Percentiles rank a stretch among this genome's conserved stretches.
Conservation (phyloP, 2,797 vertebrate species). For the Spinus pinus region DNA sequence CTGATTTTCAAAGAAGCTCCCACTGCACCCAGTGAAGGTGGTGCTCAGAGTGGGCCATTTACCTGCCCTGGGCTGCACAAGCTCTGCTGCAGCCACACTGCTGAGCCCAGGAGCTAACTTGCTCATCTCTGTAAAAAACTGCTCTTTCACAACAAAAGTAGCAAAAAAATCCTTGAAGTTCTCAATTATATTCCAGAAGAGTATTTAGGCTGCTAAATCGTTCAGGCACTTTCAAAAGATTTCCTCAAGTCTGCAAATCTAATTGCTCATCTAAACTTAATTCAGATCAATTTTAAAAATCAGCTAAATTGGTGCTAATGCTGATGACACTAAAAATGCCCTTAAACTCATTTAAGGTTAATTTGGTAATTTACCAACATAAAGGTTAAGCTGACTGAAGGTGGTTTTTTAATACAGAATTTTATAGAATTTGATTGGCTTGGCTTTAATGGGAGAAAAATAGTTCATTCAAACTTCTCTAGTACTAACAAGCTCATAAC, state of each 20-base stretch:
- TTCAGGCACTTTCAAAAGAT: not conserved
- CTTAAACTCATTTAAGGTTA: not conserved
- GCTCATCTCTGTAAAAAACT: not conserved
- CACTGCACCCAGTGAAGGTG: not conserved
- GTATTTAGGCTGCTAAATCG: not conserved
- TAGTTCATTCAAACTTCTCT: not conserved
- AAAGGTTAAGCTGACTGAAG: not conserved
- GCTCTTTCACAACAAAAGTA: not conserved
- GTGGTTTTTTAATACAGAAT: not conserved
- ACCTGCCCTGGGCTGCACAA: not conserved
- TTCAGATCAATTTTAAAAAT: constrained; percentile 8
- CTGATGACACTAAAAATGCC: not conserved
- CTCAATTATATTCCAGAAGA: not conserved
- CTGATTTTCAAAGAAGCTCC: not conserved
- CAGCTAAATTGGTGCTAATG: not conserved
- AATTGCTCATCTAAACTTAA: not conserved
- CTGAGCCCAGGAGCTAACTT: not conserved
- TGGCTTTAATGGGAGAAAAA: not conserved
- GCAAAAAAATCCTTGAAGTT: not conserved
- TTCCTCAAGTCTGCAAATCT: not conserved
- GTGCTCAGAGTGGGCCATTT: not conserved
- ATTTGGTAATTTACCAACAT: constrained; percentile 14
- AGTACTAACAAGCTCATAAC: not conserved
- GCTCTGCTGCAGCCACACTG: not conserved
- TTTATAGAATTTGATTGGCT: not conserved